Conservation (phyloP, 2,113 vertebrate genomes). For the Alectura lathami region DNA sequence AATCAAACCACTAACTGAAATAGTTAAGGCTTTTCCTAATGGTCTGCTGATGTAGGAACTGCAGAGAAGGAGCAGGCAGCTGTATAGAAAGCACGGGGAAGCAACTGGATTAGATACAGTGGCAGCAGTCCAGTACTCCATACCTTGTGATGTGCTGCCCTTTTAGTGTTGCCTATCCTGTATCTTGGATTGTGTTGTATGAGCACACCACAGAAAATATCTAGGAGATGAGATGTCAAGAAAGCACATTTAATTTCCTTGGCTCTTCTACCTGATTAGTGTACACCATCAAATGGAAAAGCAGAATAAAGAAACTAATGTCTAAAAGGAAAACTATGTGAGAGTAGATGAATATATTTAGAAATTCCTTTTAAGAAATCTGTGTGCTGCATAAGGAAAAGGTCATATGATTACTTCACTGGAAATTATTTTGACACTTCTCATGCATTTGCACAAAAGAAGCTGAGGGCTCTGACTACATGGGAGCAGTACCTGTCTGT, state of each 20-base stretch:
- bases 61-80: background rate
- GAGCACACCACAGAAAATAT: background rate
- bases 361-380: background rate
- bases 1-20: background rate
- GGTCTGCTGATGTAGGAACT: background rate
- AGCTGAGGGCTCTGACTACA: background rate
- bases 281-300: background rate
- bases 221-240: background rate
- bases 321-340: background rate
- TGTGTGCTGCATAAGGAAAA: background rate
- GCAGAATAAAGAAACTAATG: background rate
- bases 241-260: background rate
- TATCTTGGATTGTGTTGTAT: background rate
- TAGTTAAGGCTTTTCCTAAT: background rate
- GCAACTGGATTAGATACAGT: background rate
- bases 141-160: background rate
- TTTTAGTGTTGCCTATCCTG: background rate
- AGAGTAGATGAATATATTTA: background rate
- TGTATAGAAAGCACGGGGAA: background rate
- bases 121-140: background rate
- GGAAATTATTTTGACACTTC: background rate
- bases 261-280: background rate
- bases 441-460: background rate
- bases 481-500: background rate
- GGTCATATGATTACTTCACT: background rate